A percentile compares a stretch with the other conserved stretches of the same genome.
These are phyloP conservation scores for Drosophila nebulosa DNA, from an alignment of 1,140 invertebrate genomes.

Conservation along the genomic window DNA sequence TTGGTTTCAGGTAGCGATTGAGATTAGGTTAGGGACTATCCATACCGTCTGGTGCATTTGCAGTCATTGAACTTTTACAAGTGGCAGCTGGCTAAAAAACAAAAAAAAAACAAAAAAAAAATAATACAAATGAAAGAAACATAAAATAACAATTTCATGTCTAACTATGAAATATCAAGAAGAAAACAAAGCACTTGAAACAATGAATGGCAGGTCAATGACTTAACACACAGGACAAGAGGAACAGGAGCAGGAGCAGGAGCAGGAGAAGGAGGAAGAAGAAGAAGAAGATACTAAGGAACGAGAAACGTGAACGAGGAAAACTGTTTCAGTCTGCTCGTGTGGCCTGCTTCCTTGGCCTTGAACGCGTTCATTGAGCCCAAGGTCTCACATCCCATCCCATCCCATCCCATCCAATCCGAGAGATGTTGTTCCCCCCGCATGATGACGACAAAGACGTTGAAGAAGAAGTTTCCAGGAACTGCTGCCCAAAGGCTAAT, in stretches of 20 bases:
- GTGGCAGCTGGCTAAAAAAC: slow-evolving; percentile 10
- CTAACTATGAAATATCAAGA: slow-evolving; percentile 43
- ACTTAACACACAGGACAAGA: slow-evolving; percentile 21
- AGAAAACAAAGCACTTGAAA: slow-evolving; percentile 37
- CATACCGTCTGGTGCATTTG: background rate
- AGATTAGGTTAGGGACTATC: slow-evolving; percentile 18
- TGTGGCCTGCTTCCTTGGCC: slow-evolving; percentile 29
- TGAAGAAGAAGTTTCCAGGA: slow-evolving; percentile 58
- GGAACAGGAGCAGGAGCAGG: background rate
- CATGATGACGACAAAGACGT: background rate
- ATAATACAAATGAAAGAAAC: slow-evolving; percentile 1
- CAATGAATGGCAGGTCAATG: slow-evolving; percentile 50
- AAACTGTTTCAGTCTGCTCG: slow-evolving; percentile 46
- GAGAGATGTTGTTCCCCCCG: no score
- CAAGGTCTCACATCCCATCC: background rate
- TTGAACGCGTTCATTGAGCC: slow-evolving; percentile 58
- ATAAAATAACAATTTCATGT: background rate
- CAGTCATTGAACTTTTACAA: slow-evolving; percentile 24
- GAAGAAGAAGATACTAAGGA: background rate
- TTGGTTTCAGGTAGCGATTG: background rate
- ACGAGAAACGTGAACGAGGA: slow-evolving; percentile 66
- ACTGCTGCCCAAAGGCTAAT: slow-evolving; percentile 67
- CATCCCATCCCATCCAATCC: no score
- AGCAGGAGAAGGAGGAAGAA: background rate
- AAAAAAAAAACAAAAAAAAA: no score